These are phyloP conservation scores for Metacarcinus magister DNA, from an alignment of 2,888 invertebrate genomes.

Conservation along the genomic window DNA sequence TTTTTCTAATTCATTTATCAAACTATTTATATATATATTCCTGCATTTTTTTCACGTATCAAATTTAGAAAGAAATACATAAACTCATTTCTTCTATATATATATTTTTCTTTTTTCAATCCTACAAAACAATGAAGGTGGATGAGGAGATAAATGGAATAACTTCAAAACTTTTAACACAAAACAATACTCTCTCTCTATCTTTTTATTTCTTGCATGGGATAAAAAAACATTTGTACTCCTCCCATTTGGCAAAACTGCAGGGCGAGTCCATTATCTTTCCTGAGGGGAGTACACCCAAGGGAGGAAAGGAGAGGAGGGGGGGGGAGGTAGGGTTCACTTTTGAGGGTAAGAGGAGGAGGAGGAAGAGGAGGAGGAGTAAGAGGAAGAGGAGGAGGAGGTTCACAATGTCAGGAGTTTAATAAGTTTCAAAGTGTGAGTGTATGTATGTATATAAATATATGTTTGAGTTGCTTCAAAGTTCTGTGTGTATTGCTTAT, in stretches of 20 bases:
- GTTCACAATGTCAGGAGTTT: background rate
- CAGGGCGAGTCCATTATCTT: constrained; percentile 5
- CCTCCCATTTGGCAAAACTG: background rate
- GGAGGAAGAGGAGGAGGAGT: background rate
- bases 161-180: background rate
- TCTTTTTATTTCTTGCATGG: background rate
- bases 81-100: no score
- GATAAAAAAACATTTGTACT: background rate
- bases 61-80: no score
- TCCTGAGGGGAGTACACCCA: background rate
- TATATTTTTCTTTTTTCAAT: background rate
- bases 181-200: background rate
- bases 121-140: background rate
- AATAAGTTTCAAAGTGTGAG: background rate
- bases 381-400: background rate
- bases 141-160: background rate
- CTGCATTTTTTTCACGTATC: background rate
- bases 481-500: background rate
- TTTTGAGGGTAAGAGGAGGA: background rate
- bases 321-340: background rate
- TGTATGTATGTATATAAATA: background rate
- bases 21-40: background rate
- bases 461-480: background rate
- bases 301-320: background rate
- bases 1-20: background rate